Conservation (phyloP, 2,888 invertebrate species). For the Epistrophe grossulariae region DNA sequence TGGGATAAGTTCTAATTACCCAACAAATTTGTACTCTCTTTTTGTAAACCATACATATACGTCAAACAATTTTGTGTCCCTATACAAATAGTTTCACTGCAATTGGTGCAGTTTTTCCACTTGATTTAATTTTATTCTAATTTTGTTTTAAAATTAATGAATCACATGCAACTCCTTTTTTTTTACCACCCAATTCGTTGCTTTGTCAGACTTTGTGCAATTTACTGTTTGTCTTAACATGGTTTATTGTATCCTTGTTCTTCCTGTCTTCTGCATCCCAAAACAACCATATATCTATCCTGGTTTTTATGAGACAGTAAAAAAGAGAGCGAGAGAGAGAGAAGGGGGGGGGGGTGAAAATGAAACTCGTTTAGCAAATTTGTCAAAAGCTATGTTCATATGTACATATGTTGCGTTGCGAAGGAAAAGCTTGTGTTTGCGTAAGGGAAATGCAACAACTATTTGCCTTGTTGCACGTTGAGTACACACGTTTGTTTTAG, state of each 20-base stretch:
- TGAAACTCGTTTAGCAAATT: constrained; percentile 65
- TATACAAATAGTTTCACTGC: no score
- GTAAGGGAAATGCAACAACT: constrained; percentile 60
- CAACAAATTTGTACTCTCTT: no score
- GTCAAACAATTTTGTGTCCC: no score
- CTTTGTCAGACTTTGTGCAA: constrained; percentile 47
- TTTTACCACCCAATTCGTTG: background rate
- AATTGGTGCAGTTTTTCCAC: background rate
- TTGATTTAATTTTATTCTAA: constrained; percentile 11
- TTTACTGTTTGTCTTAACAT: constrained; percentile 65
- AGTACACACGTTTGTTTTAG: constrained; percentile 47
- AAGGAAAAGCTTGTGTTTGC: constrained; percentile 33
- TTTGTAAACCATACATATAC: no score
- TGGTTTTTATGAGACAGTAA: background rate
- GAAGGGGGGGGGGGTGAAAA: background rate
- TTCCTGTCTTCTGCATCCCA: constrained; percentile 6
- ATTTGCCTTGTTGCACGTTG: constrained; percentile 71
- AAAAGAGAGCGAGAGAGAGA: background rate
- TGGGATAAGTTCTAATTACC: no score
- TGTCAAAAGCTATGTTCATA: constrained; percentile 59
- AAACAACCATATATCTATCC: background rate
- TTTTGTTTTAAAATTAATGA: background rate
- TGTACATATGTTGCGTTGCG: no score
- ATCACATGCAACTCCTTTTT: constrained; percentile 10
- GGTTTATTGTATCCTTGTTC: constrained; percentile 57